phyloP scores from a whole-genome alignment of 2,797 vertebrate genomes.

The Sebastes diploproa region DNA sequence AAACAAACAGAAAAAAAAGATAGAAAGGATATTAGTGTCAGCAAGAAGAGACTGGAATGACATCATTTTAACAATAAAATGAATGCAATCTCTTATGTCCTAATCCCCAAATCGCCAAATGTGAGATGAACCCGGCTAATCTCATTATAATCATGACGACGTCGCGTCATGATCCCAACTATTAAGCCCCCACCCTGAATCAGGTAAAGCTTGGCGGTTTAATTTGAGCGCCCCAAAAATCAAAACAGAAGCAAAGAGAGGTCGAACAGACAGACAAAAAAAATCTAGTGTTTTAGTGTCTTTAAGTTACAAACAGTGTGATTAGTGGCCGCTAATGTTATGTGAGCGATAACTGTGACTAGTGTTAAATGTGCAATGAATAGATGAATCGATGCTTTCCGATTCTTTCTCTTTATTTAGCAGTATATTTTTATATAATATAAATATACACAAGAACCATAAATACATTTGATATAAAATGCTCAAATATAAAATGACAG shows the following conservation, averaged over 20 bases:
- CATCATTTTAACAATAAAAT: slow-evolving; percentile 90
- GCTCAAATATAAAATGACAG: slow-evolving; percentile 83
- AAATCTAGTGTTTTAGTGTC: slow-evolving; percentile 84
- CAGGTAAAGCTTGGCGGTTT: slow-evolving; percentile 63
- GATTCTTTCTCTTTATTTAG: slow-evolving; percentile 82
- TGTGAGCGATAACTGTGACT: slow-evolving; percentile 62
- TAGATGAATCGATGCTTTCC: slow-evolving; percentile 73
- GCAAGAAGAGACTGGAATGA: slow-evolving; percentile 92
- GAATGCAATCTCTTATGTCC: slow-evolving; percentile 82
- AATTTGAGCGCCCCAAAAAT: slow-evolving; percentile 63
- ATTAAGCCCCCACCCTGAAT: slow-evolving; percentile 64
- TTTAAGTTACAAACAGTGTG: slow-evolving; percentile 81
- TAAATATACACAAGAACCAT: slow-evolving; percentile 84
- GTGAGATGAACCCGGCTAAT: slow-evolving; percentile 74
- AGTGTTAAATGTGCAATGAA: slow-evolving; percentile 79
- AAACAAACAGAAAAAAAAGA: slow-evolving; percentile 96
- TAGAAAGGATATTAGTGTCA: slow-evolving; percentile 99
- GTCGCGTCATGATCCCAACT: slow-evolving; percentile 62
- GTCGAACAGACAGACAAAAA: slow-evolving; percentile 70
- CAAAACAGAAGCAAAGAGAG: slow-evolving; percentile 80
- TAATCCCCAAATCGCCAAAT: slow-evolving; percentile 47
- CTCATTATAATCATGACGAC: slow-evolving; percentile 69
- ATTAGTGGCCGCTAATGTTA: slow-evolving; percentile 81
- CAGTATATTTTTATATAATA: slow-evolving; percentile 77
- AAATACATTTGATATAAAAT: slow-evolving; percentile 86